phyloP scores from a whole-genome alignment of 2,888 invertebrate genomes.

The Clitarchus hookeri region DNA sequence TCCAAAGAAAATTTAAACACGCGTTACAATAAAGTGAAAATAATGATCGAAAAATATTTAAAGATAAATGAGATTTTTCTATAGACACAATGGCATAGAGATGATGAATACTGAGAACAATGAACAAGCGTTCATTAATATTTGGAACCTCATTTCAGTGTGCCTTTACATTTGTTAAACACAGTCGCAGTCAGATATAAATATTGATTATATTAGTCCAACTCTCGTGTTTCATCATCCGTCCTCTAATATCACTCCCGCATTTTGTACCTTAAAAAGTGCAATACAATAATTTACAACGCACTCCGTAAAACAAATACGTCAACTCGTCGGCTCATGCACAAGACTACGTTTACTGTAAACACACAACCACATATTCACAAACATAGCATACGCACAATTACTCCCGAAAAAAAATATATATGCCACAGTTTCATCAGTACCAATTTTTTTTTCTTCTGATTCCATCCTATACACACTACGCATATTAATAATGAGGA shows the following conservation, averaged over 20 bases:
- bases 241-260: background rate
- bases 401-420: constrained; percentile 3
- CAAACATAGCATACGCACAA: background rate
- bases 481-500: background rate
- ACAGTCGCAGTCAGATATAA: constrained; percentile 1
- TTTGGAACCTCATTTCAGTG: constrained; percentile 6
- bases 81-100: background rate
- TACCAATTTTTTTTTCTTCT: background rate
- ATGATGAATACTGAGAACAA: constrained; percentile 6
- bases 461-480: background rate
- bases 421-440: background rate
- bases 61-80: background rate
- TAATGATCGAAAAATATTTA: background rate
- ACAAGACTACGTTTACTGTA: background rate
- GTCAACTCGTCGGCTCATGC: background rate
- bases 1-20: no score
- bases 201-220: background rate
- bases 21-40: no score
- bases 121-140: background rate
- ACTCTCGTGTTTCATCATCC: background rate
- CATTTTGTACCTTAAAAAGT: constrained; percentile 14
- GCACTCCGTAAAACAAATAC: background rate
- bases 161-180: background rate
- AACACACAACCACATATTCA: background rate
- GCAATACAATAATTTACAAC: constrained; percentile 6